A percentile compares a stretch with the other conserved stretches of the same genome.
Evolutionary conservation across 2,797 vertebrate genomes (phyloP).

Genomic region (Sebastes wilsoni): DNA sequence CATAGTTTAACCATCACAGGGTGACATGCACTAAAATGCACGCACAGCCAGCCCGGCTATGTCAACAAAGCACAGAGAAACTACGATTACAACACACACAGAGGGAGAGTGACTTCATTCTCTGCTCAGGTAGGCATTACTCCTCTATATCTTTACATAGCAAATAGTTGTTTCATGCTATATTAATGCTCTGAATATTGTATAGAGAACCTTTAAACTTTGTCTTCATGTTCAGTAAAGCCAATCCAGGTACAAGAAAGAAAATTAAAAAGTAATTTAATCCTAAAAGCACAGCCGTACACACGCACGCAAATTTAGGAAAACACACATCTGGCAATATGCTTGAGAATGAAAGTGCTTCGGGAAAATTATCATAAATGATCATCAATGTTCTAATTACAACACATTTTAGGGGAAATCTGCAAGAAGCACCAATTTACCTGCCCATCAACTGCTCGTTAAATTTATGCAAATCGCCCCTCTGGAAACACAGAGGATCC

Average conservation of each 20-base stretch:
- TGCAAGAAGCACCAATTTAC: slow-evolving; percentile 20
- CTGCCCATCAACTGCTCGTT: slow-evolving; percentile 6
- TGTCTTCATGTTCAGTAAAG: neutral
- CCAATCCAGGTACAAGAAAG: neutral
- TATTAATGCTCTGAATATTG: neutral
- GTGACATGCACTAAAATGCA: too few species aligned
- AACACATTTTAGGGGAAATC: slow-evolving; percentile 15
- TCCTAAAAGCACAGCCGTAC: neutral
- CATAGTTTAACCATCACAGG: too few species aligned
- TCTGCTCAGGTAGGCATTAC: neutral
- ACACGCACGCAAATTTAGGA: neutral
- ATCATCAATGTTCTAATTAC: slow-evolving; percentile 13
- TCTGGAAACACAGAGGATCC: neutral
- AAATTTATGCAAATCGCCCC: slow-evolving; percentile 15
- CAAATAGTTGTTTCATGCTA: neutral
- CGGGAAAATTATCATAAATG: neutral
- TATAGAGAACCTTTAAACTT: neutral
- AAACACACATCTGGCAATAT: neutral
- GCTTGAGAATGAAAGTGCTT: neutral
- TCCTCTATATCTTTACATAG: neutral
- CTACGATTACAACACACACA: too few species aligned
- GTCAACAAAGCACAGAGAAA: too few species aligned
- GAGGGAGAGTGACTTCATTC: too few species aligned
- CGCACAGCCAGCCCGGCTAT: too few species aligned
- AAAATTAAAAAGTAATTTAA: neutral